Evolutionary conservation across 2,888 invertebrate species (phyloP), one percentile per base, ranked within the genome.

Genomic region (Hirtodrosophila alboralis): DNA sequence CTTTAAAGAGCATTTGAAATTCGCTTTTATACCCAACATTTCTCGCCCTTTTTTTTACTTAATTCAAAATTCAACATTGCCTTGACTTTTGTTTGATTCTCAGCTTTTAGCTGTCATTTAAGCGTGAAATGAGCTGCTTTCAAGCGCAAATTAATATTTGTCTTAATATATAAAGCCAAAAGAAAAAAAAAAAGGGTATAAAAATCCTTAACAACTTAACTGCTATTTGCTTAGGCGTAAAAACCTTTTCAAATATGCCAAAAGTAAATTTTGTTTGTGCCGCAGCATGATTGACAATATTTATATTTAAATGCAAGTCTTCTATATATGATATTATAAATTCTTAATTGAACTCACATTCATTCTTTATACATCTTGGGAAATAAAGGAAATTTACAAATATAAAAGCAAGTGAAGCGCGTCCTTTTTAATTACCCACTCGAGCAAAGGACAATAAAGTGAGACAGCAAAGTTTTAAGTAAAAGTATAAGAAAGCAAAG

Each of bases 91-190:
- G 57, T 66, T 75, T 58, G 58, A 59, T 53, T 63, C 34, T 65
- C 44, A 34, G 37, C 31, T 47, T 38, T 41, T 41, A 16, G 36
- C 36, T 67, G 53, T 52, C 71, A 73, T 78, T 84, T 73, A 49
- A 80, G 80, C 80, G 83, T 84, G 68, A 84, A 84, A 80, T 84
- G 73, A 84, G 83, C 73, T 75, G 67, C 60, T 81, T 47, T 64
- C 13, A 63, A 59, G 59, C 61, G 45, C 38, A 68, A 73, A 62
- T 77, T 71, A 80, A 76, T 84, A 83, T 73, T 76, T 84, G 45
- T 27, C 36, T 34, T 34, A 36, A 48, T 37, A 14, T 43, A 28
- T 5, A 65, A 51, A 40, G 8, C 4, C 18, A 9, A 23, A 14
- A n/a, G 12, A 34, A 10, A 18, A 9, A 23, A 14, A n/a, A 16